These are phyloP conservation scores for Notarius lentiginosus DNA, from an alignment of 2,113 vertebrate species.

Conservation along the genomic window DNA sequence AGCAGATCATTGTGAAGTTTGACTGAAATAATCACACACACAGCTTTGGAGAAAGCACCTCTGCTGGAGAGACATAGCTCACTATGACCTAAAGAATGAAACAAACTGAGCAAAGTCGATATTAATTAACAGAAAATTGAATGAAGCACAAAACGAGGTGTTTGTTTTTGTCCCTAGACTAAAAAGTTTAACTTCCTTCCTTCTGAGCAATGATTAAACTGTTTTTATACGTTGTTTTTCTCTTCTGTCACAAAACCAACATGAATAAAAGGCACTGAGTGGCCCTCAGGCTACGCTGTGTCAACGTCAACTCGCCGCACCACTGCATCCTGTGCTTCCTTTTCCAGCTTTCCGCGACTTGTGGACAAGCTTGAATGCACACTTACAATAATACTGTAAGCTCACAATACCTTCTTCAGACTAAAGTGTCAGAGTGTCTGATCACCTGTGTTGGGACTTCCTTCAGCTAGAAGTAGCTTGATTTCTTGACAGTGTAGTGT, in stretches of 20 bases:
- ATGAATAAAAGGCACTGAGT: not conserved
- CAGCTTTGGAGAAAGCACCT: not conserved
- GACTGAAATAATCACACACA: not conserved
- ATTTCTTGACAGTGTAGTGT: not conserved
- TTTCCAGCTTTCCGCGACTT: conserved; percentile 1
- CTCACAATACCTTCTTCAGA: conserved; percentile 24
- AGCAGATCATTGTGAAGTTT: not conserved
- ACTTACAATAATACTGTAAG: not conserved
- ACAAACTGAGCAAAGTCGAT: not conserved
- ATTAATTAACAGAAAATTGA: not conserved
- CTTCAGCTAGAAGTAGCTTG: not conserved
- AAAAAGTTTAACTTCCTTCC: not conserved
- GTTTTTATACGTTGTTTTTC: not conserved
- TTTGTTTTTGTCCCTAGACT: not conserved
- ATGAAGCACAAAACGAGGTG: not conserved
- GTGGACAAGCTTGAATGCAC: conserved; percentile 9
- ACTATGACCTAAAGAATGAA: not conserved
- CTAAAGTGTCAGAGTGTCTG: conserved; percentile 9
- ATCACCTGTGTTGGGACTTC: conserved; percentile 19
- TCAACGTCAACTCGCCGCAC: conserved; percentile 16
- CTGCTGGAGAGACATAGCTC: not conserved
- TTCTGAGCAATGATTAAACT: conserved; percentile 7
- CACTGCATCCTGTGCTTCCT: not conserved
- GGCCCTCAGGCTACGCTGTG: conserved; percentile 16
- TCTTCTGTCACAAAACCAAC: not conserved